Base-by-base conservation (phyloP, 2,888 invertebrate genomes). In the Congeria kusceri region DNA sequence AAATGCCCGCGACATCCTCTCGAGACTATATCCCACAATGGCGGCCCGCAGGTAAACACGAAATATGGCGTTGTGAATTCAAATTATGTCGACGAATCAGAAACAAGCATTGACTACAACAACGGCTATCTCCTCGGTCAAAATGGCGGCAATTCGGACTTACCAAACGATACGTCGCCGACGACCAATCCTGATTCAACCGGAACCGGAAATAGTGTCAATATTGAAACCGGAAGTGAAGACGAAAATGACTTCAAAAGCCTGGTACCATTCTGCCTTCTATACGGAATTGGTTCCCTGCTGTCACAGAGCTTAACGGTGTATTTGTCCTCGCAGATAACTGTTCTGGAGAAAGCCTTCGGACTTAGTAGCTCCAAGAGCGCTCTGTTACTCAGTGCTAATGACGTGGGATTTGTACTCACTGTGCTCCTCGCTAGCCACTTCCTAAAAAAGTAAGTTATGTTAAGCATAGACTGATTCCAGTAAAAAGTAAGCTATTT, bases 281-380 rank as follows among this genome's bases (percentile, higher is more conserved):
- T 81, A 2, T 66, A 77, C 23, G 81, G 81, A 27, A 23, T 72
- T 49, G 81, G 81, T 23, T 75, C 72, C 13, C 39, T 81, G 44
- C 71, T 78, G 53, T 77, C 81, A 3, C 73, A 71, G 49, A 75
- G 77, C 49, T n/a, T 81, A 29, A 56, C 61, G 15, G 64, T 69
- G 27, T 81, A 78, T 46, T 29, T 81, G 25, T 68, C 81, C 5
- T 81, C 81, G 25, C 81, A 81, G 53, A 77, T 81, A 0, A 81
- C 81, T 13, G 77, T 78, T 1, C 53, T 81, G 11, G 81, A 81
- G 32, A 57, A 57, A 7, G 64, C 70, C 0, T 83, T 83, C 23
- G 69, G 70, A 0, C 64, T 83, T 3, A 73, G 70, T 46, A 83
- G 82, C 25, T 28, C 58, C 0, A 65, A 73, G 47, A 83, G 82